A percentile compares a stretch with the other conserved stretches of the same genome.
Conservation (phyloP, 2,888 invertebrate genomes). For the Meloe dianella region DNA sequence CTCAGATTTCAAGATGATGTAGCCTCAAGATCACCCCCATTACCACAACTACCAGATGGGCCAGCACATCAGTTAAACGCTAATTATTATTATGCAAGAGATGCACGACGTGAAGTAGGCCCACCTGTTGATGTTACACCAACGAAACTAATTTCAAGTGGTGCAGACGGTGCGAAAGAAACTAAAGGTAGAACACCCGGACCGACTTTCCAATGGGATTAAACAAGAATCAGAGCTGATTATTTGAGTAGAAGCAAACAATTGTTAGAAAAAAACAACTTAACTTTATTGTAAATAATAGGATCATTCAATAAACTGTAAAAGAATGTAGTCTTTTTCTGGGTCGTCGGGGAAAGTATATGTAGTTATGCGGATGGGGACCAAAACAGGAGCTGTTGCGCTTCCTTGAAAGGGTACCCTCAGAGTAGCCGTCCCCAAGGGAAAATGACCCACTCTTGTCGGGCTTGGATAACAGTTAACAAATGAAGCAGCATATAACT, state of each 20-base stretch:
- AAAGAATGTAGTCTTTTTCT: background rate
- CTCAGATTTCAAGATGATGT: conserved; percentile 72
- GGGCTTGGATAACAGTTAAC: no score
- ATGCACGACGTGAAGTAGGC: conserved; percentile 78
- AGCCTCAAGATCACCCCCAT: conserved; percentile 80
- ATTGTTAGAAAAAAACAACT: background rate
- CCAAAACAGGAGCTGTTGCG: no score
- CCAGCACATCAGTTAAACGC: conserved; percentile 77
- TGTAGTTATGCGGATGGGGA: no score
- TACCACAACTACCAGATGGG: conserved; percentile 81
- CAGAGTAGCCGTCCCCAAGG: no score
- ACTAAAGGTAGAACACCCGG: conserved; percentile 43
- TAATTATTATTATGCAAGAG: conserved; percentile 85
- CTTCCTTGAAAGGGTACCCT: no score
- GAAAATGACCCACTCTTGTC: no score
- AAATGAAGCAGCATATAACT: no score
- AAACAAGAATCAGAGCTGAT: conserved; percentile 5
- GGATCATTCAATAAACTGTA: background rate
- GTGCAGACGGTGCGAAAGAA: conserved; percentile 19
- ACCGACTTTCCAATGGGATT: conserved; percentile 47
- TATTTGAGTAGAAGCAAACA: background rate
- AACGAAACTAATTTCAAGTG: conserved; percentile 40
- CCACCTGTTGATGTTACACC: conserved; percentile 68
- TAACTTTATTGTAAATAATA: background rate
- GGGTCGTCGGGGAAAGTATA: no score